A percentile compares a stretch with the other conserved stretches of the same genome.
These are phyloP conservation scores for Bettongia penicillata DNA, from an alignment of 2,113 vertebrate genomes.

Conservation along the genomic window DNA sequence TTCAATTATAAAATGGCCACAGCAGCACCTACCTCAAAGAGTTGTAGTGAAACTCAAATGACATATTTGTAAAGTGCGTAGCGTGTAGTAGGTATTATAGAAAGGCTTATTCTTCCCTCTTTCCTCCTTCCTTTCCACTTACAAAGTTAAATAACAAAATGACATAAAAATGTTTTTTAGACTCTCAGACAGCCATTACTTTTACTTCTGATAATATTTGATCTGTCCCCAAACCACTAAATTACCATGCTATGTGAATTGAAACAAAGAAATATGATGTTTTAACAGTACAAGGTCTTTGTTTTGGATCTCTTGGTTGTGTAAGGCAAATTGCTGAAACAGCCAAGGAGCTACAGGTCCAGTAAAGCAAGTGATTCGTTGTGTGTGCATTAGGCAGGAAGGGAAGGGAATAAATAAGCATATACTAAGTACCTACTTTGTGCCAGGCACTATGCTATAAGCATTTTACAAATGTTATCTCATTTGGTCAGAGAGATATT, in stretches of 20 bases:
- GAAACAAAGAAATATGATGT: background rate
- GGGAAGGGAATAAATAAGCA: background rate
- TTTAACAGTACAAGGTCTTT: slow-evolving; percentile 28
- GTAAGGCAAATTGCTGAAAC: background rate
- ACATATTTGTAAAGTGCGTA: background rate
- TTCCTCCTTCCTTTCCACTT: background rate
- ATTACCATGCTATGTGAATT: background rate
- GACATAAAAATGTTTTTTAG: background rate
- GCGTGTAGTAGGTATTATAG: background rate
- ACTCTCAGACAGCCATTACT: background rate
- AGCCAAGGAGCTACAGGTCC: background rate
- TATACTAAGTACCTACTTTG: background rate
- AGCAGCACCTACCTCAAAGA: background rate
- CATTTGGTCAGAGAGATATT: background rate
- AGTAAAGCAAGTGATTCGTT: background rate
- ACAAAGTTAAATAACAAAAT: background rate
- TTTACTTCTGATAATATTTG: background rate
- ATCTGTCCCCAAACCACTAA: background rate
- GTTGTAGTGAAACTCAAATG: background rate
- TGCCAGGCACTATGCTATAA: too few relatives aligned
- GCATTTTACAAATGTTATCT: background rate
- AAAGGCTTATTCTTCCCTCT: background rate
- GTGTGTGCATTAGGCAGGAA: background rate
- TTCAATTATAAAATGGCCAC: background rate
- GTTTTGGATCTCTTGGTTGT: slow-evolving; percentile 42